Base-by-base conservation (phyloP, 1,140 invertebrate genomes). In the Neotoxoptera formosana region DNA sequence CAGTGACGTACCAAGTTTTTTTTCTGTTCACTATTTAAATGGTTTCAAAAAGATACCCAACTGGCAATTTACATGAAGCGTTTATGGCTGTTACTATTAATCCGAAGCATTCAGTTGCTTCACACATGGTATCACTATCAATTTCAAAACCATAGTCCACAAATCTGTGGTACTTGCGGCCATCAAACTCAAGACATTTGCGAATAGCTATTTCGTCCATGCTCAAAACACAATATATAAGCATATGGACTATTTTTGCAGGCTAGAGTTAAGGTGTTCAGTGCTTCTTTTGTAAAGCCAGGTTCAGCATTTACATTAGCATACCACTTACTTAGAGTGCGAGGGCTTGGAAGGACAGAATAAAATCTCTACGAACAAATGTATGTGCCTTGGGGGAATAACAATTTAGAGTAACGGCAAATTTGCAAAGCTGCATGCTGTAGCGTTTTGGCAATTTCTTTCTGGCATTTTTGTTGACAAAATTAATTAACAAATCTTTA, bases 331-430 rank as follows among this genome's bases (percentile, higher is more conserved):
- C 87, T 89, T 30, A 89, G 45, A 1, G 87, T 88, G 86, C 41
- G 34, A 51, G 20, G 47, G 21, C 25, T 34, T 34, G 87, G 45
- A 47, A 89, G 45, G 7, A 53, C 20, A 2, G 25, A 47, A 53
- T 47, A 53, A 89, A 88, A 45, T 47, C 48, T 51, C 48, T 45
- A 45, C 41, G 23, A 41, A 88, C 86, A 88, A 36, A 88, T 30
- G 23, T 51, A 30, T 45, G 45, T 17, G 41, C 86, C 48, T 51
- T 88, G 21, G 45, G 45, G 9, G 45, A 89, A 89, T 51, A 89
- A 30, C 17, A 89, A 51, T 89, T 48, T 36, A 88, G 34, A 89
- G 45, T 89, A 6, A 89, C 67, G 91, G 95, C 96, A 89, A 89
- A 88, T 88, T 45, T 51, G 14, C 48, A 23, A 25, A 83, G 76